These are phyloP conservation scores for Mohoua ochrocephala DNA, from an alignment of 2,113 vertebrate species.

Conservation along the genomic window DNA sequence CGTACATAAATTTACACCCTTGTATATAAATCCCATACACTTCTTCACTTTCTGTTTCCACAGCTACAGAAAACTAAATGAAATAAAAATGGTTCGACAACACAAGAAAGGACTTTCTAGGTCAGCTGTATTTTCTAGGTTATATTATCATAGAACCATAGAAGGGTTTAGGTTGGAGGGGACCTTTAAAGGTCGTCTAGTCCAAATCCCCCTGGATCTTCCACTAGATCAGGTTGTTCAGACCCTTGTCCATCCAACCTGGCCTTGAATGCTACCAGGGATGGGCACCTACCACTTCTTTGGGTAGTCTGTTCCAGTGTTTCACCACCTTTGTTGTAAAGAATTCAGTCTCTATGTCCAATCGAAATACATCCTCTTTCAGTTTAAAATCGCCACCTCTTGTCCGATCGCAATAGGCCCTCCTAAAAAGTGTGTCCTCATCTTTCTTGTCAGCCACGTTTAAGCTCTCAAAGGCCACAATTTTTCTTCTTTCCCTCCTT, in stretches of 20 bases:
- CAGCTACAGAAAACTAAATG: not conserved
- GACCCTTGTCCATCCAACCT: not conserved
- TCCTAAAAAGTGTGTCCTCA: not conserved
- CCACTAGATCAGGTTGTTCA: not conserved
- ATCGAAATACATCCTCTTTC: not conserved
- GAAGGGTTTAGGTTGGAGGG: not conserved
- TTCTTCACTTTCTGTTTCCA: not conserved
- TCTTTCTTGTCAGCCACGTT: not conserved
- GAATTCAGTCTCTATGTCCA: not conserved
- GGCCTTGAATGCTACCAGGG: not conserved
- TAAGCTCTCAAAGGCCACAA: not conserved
- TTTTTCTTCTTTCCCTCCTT: not conserved
- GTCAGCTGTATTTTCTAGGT: not conserved
- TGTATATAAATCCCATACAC: not conserved
- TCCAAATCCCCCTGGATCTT: not conserved
- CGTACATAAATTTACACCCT: not conserved
- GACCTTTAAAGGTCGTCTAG: not conserved
- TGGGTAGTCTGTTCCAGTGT: not conserved
- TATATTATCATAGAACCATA: not conserved
- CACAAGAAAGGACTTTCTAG: not conserved
- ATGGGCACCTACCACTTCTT: not conserved
- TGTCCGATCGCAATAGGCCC: rapidly evolving
- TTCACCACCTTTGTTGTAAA: not conserved
- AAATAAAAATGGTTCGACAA: not conserved
- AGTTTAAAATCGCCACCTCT: not conserved